Evolutionary conservation across 2,113 vertebrate genomes (phyloP), one percentile per base, ranked within the genome.

Genomic region (Shinisaurus crocodilurus): DNA sequence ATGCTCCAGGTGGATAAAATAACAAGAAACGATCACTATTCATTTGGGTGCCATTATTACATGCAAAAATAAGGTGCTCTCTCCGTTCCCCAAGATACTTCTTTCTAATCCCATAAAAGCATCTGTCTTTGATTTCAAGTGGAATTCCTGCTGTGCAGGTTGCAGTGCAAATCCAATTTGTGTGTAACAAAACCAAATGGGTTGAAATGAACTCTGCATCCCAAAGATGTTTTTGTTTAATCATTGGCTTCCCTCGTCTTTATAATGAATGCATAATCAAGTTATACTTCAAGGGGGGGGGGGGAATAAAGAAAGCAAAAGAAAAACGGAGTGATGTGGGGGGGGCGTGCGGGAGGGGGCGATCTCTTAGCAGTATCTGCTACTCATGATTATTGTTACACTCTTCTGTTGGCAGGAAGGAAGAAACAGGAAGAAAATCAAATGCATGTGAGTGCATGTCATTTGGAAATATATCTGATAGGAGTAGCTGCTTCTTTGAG

Each of bases 51-150:
- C 70, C 67, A 50, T 94, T 96, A 95, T 94, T 95, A 90, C 89
- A 5, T 72, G 96, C 94, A 97, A 95, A 93, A 95, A 95, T 90
- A 94, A 93, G 81, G 81, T 77, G 89, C 67, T 65, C 74, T 20
- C 91, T 87, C 88, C 29, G 88, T 91, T 96, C 95, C 88, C 91
- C 94, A 94, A 88, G 92, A 96, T 96, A 97, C 96, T 90, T 96
- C 95, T 97, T 97, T 97, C 96, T 96, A 97, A 97, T 98, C 96
- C 97, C 94, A 95, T 96, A 96, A 97, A 97, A 97, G 97, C 96
- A 97, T 97, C 97, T 97, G 96, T 94, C 97, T 98, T 97, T 98
- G 97, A 97, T 97, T 97, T 97, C 95, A 92, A 97, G 97, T 95
- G 93, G 95, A 95, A 94, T 97, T 96, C 97, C 97, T 97, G 97